phyloP scores from a whole-genome alignment of 2,797 vertebrate genomes.

The Neosilurus hyrtlii region DNA sequence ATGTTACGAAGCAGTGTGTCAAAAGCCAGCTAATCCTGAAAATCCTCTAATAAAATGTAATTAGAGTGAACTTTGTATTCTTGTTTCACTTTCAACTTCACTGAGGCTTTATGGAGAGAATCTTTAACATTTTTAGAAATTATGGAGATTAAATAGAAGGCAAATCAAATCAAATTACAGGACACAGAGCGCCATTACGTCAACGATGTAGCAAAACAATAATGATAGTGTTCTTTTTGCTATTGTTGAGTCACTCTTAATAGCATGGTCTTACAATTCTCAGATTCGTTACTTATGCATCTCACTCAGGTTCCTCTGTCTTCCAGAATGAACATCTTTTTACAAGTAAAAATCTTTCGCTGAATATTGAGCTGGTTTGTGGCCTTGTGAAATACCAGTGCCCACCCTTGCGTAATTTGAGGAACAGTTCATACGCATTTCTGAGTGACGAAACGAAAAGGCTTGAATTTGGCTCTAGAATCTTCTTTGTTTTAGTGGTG shows the following conservation, averaged over 20 bases:
- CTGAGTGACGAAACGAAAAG: slow-evolving; percentile 45
- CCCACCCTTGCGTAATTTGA: slow-evolving; percentile 33
- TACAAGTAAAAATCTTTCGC: background rate
- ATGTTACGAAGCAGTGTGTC: background rate
- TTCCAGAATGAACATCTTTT: background rate
- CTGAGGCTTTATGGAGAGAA: background rate
- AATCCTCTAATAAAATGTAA: background rate
- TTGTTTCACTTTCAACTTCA: background rate
- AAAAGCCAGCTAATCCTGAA: background rate
- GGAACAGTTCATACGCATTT: slow-evolving; percentile 23
- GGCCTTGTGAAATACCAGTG: slow-evolving; percentile 25
- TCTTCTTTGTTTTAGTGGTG: slow-evolving; percentile 1
- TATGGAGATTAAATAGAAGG: background rate
- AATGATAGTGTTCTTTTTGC: background rate
- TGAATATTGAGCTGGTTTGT: slow-evolving; percentile 12
- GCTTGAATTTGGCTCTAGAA: slow-evolving; percentile 9
- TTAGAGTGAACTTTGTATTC: background rate
- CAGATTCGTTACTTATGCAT: background rate
- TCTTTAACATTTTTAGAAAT: background rate
- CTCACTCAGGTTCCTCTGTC: background rate
- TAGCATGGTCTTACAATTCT: background rate
- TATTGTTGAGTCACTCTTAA: background rate
- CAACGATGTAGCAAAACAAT: background rate
- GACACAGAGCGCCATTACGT: background rate
- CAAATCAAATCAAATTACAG: background rate